Conservation (phyloP, 2,888 invertebrate species). For the Eulithis prunata region DNA sequence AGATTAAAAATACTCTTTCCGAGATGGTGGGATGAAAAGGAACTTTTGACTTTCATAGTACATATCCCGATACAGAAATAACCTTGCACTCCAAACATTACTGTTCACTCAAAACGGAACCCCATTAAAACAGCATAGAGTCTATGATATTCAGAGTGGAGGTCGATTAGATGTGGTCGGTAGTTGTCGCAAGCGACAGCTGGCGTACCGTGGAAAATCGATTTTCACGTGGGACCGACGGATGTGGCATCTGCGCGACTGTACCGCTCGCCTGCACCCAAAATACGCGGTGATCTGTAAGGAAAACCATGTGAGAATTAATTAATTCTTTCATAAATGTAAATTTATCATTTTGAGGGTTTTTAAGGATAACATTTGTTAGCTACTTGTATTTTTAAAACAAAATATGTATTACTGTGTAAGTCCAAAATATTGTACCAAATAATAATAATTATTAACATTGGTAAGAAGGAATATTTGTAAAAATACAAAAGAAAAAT, state of each 20-base stretch:
- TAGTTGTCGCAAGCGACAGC: constrained; percentile 80
- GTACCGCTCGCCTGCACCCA: constrained; percentile 70
- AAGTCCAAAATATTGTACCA: no score
- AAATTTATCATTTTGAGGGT: neutral
- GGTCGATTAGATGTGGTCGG: constrained; percentile 51
- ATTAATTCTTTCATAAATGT: neutral
- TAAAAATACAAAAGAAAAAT: no score
- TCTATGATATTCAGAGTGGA: constrained; percentile 23
- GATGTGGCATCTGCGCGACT: constrained; percentile 81
- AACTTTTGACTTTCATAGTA: constrained; percentile 83
- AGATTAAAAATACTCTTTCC: no score
- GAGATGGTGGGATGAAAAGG: no score
- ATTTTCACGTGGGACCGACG: constrained; percentile 83
- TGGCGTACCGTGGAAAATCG: constrained; percentile 83
- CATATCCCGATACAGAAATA: constrained; percentile 62
- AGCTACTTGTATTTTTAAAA: no score
- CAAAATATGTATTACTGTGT: no score
- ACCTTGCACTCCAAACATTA: constrained; percentile 33
- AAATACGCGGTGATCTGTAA: constrained; percentile 67
- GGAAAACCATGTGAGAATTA: constrained; percentile 47
- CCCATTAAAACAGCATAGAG: constrained; percentile 48
- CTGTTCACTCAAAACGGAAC: constrained; percentile 42
- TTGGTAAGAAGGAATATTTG: no score
- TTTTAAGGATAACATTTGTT: no score
- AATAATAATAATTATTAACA: no score